phyloP scores from a whole-genome alignment of 2,797 vertebrate genomes.

The Pogonophryne albipinna region DNA sequence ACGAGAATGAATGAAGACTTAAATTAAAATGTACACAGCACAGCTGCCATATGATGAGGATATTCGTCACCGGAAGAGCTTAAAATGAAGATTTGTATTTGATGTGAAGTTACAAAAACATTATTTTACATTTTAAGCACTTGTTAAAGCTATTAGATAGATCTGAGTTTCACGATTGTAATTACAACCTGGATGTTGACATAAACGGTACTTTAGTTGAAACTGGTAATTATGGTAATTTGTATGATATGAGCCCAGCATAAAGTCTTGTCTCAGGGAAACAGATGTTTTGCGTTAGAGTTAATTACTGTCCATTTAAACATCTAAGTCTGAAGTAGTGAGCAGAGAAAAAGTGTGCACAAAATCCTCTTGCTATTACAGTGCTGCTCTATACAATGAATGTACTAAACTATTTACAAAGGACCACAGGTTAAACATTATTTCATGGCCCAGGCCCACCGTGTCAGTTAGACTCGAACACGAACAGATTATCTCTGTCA shows the following conservation, averaged over 20 bases:
- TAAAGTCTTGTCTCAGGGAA: background rate
- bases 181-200: background rate
- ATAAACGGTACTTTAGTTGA: background rate
- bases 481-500: no score
- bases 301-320: background rate
- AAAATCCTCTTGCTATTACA: background rate
- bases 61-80: no score
- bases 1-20: no score
- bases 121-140: background rate
- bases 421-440: background rate
- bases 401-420: background rate
- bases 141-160: background rate
- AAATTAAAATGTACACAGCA: no score
- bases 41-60: no score
- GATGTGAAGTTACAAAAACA: no score
- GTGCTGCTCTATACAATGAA: background rate
- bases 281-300: background rate
- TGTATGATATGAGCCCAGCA: background rate
- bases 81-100: no score
- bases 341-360: background rate
- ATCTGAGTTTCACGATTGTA: background rate
- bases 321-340: background rate
- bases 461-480: no score
- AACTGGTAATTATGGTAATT: background rate
- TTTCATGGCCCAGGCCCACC: no score